Evolutionary conservation across 1,140 invertebrate genomes (phyloP).

Genomic region (Monomorium pharaonis): DNA sequence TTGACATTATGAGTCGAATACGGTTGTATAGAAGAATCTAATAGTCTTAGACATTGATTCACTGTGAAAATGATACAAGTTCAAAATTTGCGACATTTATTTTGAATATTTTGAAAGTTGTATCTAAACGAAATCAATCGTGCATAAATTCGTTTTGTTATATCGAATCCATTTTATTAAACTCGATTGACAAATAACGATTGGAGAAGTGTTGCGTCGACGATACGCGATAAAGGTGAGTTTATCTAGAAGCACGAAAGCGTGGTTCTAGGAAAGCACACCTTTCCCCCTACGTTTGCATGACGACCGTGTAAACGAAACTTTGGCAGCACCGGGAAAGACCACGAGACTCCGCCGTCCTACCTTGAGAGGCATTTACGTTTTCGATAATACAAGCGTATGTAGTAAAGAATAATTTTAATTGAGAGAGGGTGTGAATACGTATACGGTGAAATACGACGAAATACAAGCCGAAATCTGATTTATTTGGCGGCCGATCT

Average conservation of each 20-base stretch:
- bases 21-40: neutral
- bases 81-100: neutral
- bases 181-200: neutral
- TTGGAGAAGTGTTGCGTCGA: neutral
- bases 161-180: neutral
- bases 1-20: neutral
- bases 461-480: conserved; percentile 20
- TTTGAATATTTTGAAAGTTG: neutral
- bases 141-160: neutral
- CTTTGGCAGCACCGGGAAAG: neutral
- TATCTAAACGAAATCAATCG: neutral
- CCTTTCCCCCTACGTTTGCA: neutral
- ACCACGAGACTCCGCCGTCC: conserved; percentile 8
- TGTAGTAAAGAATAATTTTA: conserved; percentile 19
- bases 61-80: neutral
- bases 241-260: neutral
- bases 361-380: conserved; percentile 28
- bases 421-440: conserved; percentile 6
- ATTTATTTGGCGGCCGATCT: neutral
- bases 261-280: neutral
- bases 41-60: neutral
- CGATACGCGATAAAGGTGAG: neutral
- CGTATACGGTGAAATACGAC: conserved; percentile 12
- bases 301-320: conserved; percentile 1
- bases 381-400: conserved; percentile 30